Percentiles rank a stretch among this genome's conserved stretches.
Conservation (phyloP, 2,888 invertebrate genomes). For the Eledone cirrhosa region DNA sequence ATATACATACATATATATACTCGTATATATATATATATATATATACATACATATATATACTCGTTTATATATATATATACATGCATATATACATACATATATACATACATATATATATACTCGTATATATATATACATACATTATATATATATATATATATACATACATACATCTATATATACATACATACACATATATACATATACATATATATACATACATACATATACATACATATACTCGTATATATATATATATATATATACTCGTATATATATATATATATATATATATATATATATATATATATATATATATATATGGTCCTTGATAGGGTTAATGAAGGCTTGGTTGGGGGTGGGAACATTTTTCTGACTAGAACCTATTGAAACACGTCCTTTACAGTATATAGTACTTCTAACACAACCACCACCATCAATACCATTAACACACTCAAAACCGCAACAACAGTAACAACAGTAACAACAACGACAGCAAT, state of each 20-base stretch:
- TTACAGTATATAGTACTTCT: too few relatives aligned
- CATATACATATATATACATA: not conserved
- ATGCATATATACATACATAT: not conserved
- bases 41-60: not conserved
- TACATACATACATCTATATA: not conserved
- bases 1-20: not conserved
- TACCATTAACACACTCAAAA: too few relatives aligned
- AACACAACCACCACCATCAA: too few relatives aligned
- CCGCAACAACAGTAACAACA: too few relatives aligned
- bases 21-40: not conserved
- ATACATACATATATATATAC: not conserved
- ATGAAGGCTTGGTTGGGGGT: too few relatives aligned
- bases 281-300: not conserved
- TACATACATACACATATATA: not conserved
- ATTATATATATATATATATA: constrained; percentile 6
- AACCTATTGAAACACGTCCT: too few relatives aligned
- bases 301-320: too few relatives aligned
- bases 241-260: not conserved
- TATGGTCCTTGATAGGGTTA: too few relatives aligned
- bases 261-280: not conserved
- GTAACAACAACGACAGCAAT: too few relatives aligned
- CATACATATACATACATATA: not conserved
- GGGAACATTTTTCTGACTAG: too few relatives aligned
- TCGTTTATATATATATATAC: not conserved
- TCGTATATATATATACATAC: not conserved